These are phyloP conservation scores for Ephestia elutella DNA, from an alignment of 1,140 invertebrate species.

Conservation along the genomic window DNA sequence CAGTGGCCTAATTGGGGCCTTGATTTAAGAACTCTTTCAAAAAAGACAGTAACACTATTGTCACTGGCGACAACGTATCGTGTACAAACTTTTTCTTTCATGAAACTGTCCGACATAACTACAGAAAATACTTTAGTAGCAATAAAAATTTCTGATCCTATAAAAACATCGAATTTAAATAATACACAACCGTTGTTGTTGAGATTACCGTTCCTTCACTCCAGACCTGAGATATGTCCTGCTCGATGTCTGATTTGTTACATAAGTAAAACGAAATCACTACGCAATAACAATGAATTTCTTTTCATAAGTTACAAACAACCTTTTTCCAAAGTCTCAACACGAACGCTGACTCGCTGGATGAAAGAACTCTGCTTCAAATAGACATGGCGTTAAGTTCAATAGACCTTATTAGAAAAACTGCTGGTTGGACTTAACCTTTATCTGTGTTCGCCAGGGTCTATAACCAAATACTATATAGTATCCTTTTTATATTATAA, in stretches of 20 bases:
- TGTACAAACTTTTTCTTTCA: slow-evolving; percentile 5
- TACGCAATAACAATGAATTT: background rate
- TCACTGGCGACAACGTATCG: background rate
- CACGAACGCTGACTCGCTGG: background rate
- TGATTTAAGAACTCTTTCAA: background rate
- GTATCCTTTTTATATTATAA: too few relatives aligned
- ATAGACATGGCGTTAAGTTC: too few relatives aligned
- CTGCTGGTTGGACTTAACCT: too few relatives aligned
- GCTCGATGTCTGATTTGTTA: background rate
- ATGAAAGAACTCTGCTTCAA: background rate
- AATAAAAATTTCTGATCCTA: background rate
- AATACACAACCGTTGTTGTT: background rate
- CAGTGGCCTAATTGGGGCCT: background rate
- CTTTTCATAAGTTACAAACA: background rate
- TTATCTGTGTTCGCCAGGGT: too few relatives aligned
- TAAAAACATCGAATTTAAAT: background rate
- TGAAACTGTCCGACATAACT: background rate
- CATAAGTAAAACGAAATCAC: background rate
- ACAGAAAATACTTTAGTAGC: background rate
- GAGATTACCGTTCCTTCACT: background rate
- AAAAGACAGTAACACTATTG: slow-evolving; percentile 6
- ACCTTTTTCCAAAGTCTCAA: background rate
- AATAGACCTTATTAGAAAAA: too few relatives aligned
- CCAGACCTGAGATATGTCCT: background rate
- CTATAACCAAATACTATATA: too few relatives aligned